Conservation (phyloP, 2,113 vertebrate species). For the Physeter macrocephalus region DNA sequence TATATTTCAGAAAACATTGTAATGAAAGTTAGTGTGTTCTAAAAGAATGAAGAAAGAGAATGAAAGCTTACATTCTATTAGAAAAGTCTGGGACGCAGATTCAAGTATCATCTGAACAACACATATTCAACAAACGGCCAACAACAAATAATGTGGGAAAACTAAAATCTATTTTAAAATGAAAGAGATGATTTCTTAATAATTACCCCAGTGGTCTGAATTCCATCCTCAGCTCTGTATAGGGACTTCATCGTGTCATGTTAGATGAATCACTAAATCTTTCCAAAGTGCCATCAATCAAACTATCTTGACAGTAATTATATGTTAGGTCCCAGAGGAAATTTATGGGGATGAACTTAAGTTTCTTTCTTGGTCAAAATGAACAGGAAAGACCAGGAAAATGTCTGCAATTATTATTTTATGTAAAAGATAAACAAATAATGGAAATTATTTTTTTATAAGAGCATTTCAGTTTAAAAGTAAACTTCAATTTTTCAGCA, state of each 20-base stretch:
- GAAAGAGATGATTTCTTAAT: not conserved
- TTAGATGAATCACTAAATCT: conserved; percentile 29
- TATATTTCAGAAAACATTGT: not conserved
- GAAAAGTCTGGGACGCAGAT: not conserved
- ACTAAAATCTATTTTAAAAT: not conserved
- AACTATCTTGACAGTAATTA: conserved; percentile 39
- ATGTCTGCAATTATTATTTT: not conserved
- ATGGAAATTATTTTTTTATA: not conserved
- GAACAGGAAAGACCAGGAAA: not conserved
- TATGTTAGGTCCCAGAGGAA: not conserved
- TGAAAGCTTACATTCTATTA: not conserved
- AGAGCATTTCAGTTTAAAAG: not conserved
- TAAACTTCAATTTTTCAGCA: not conserved
- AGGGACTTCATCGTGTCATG: not conserved
- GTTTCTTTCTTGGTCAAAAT: conserved; percentile 26
- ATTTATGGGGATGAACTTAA: conserved; percentile 23
- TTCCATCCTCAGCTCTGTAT: not conserved
- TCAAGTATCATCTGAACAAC: not conserved
- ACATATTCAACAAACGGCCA: not conserved
- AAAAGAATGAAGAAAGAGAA: not conserved
- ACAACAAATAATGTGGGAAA: not conserved
- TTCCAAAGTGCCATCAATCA: conserved; percentile 29
- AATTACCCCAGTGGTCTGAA: not conserved
- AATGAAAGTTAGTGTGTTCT: not conserved
- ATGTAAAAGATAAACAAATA: not conserved